Conservation (phyloP, 92 coral and sea anemone species). For the Palythoa grandiflora region DNA sequence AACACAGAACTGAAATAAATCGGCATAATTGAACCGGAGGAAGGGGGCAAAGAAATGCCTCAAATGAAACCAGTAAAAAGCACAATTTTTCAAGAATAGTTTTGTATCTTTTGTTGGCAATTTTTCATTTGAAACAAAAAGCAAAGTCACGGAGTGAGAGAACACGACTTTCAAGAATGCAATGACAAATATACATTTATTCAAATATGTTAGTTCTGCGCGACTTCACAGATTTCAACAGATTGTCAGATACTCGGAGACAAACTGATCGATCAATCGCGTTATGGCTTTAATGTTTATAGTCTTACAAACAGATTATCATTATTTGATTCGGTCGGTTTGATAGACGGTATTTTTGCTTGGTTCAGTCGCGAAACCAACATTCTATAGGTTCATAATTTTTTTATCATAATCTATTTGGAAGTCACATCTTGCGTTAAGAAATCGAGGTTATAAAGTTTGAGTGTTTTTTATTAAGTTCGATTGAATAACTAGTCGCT, state of each 20-base stretch:
- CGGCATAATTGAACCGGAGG: too few species aligned
- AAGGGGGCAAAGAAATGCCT: too few species aligned
- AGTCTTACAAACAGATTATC: not conserved
- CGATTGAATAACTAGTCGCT: not conserved
- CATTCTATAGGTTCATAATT: not conserved
- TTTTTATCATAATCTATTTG: not conserved
- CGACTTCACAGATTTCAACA: not conserved
- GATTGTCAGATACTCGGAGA: not conserved
- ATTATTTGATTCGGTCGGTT: not conserved
- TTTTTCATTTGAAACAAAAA: too few species aligned
- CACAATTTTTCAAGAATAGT: too few species aligned
- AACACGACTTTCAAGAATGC: not conserved
- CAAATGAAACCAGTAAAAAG: too few species aligned
- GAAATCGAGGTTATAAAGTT: not conserved
- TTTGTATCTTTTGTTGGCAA: too few species aligned
- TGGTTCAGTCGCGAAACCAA: not conserved
- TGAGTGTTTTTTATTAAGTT: constrained; percentile 15
- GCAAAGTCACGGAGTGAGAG: not conserved
- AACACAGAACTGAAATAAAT: too few species aligned
- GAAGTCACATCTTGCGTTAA: not conserved
- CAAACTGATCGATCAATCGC: not conserved
- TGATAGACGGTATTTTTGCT: not conserved
- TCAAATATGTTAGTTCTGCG: not conserved
- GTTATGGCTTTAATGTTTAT: not conserved
- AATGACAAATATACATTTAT: not conserved